Evolutionary conservation across 2,888 invertebrate species (phyloP).

Genomic region (Nasonovia ribisnigri): DNA sequence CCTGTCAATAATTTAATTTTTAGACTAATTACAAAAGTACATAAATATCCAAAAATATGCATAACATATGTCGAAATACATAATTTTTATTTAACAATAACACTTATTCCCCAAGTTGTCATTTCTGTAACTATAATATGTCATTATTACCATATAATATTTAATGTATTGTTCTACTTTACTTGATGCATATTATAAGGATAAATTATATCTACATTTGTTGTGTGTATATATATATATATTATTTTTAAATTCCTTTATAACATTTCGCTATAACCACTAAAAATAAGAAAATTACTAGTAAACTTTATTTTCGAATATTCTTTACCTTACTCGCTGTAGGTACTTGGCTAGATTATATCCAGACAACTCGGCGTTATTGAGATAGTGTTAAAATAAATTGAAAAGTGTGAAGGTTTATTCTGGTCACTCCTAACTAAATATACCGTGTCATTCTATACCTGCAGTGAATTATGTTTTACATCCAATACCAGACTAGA

Average conservation of each 20-base stretch:
- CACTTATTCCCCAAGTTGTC: neutral
- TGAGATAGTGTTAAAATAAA: neutral
- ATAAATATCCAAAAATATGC: neutral
- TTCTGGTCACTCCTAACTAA: neutral
- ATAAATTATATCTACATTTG: neutral
- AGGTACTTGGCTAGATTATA: neutral
- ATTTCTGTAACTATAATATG: neutral
- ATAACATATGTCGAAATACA: neutral
- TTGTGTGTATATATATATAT: too few relatives aligned
- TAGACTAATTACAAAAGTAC: neutral
- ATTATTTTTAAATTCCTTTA: neutral
- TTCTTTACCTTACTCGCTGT: neutral
- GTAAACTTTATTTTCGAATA: neutral
- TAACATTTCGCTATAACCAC: neutral
- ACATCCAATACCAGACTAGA: neutral
- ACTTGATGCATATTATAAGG: neutral
- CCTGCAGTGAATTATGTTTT: neutral
- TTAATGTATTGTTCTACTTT: neutral
- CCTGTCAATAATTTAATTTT: neutral
- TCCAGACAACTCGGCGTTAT: neutral
- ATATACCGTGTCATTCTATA: neutral
- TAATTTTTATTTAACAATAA: neutral
- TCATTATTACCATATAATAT: neutral
- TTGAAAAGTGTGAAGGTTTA: neutral
- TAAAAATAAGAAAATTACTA: neutral